Percentiles rank a stretch among this genome's conserved stretches.
These are phyloP conservation scores for Luidia sarsii DNA, from an alignment of 53 echinoderm and acorn worm genomes.

Conservation along the genomic window DNA sequence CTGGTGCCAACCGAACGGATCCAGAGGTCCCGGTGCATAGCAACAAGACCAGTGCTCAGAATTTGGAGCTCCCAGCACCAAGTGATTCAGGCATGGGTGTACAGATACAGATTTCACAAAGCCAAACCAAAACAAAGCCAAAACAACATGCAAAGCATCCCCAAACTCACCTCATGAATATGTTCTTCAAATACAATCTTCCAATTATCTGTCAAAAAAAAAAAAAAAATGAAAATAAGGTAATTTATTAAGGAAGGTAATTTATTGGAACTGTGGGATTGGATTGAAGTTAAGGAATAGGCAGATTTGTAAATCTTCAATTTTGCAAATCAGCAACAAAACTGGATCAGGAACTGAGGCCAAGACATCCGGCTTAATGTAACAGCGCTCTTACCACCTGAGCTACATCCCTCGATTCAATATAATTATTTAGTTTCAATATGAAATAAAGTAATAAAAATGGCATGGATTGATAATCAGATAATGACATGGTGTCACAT, in stretches of 20 bases:
- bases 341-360: too few relatives aligned
- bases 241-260: not conserved
- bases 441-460: too few relatives aligned
- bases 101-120: too few relatives aligned
- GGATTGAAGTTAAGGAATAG: not conserved
- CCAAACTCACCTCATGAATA: slow-evolving; percentile 4
- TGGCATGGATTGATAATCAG: too few relatives aligned
- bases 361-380: too few relatives aligned
- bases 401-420: too few relatives aligned
- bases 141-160: not conserved
- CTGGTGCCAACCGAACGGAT: not conserved
- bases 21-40: too few relatives aligned
- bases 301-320: not conserved
- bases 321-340: not conserved
- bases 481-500: too few relatives aligned
- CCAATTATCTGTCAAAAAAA: slow-evolving; percentile 23
- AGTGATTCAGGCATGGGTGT: not conserved
- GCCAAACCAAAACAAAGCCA: not conserved
- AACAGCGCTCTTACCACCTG: too few relatives aligned
- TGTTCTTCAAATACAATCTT: not conserved
- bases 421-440: too few relatives aligned
- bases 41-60: not conserved
- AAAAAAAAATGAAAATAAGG: not conserved
- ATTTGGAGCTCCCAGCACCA: not conserved
- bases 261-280: not conserved